These are phyloP conservation scores for Melinaea menophilus DNA, from an alignment of 2,888 invertebrate genomes.

Conservation along the genomic window DNA sequence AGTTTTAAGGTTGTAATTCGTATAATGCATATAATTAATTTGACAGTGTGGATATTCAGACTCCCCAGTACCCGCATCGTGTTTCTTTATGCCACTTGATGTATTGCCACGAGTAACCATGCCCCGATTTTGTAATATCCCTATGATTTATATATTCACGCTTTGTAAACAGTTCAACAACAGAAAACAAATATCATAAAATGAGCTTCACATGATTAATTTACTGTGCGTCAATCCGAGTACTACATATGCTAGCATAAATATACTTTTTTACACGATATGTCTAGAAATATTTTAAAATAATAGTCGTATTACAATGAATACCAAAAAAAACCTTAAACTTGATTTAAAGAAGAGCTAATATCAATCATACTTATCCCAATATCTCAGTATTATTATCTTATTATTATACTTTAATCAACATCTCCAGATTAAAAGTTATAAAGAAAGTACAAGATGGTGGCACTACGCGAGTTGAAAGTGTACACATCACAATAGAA, in stretches of 20 bases:
- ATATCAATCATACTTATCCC: constrained; percentile 57
- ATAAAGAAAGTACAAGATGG: constrained; percentile 58
- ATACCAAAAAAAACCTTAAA: constrained; percentile 1
- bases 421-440: constrained; percentile 72
- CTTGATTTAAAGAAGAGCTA: constrained; percentile 41
- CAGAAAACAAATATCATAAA: constrained; percentile 19
- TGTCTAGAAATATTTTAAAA: no score
- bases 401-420: constrained; percentile 32
- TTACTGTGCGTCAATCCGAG: no score
- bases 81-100: constrained; percentile 58
- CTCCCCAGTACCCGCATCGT: constrained; percentile 27
- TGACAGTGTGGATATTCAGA: constrained; percentile 1
- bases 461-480: constrained; percentile 20
- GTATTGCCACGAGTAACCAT: constrained; percentile 52
- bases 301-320: constrained; percentile 1
- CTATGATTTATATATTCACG: constrained; percentile 43
- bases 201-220: constrained; percentile 3
- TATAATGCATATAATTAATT: constrained; percentile 10
- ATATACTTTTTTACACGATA: no score
- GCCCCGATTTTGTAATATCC: constrained; percentile 56
- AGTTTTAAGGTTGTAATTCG: not conserved
- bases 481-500: no score
- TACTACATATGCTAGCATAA: no score
- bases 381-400: constrained; percentile 65
- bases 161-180: constrained; percentile 36